phyloP scores from a whole-genome alignment of 2,113 vertebrate genomes.

The Neotragus pygmaeus region DNA sequence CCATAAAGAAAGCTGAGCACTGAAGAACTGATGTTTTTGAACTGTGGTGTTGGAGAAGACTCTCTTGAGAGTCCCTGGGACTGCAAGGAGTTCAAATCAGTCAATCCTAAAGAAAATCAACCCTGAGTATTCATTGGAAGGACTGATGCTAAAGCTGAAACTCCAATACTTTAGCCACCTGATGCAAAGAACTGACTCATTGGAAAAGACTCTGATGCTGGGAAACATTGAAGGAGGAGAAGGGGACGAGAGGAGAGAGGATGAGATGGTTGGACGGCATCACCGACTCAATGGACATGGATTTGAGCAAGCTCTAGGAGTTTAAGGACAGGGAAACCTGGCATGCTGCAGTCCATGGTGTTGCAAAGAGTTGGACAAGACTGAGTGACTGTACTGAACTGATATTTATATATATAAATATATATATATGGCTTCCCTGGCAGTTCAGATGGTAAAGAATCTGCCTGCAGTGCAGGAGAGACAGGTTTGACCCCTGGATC shows the following conservation, averaged over 20 bases:
- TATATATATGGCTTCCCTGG: neutral
- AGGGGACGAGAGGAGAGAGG: neutral
- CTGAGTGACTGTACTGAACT: neutral
- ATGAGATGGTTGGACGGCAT: neutral
- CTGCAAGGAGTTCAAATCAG: neutral
- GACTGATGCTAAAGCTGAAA: neutral
- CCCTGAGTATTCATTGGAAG: neutral
- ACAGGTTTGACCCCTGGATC: neutral
- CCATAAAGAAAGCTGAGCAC: neutral
- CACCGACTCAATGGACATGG: fast-evolving
- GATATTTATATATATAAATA: no score
- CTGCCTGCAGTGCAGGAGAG: neutral
- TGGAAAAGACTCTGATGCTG: neutral
- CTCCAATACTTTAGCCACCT: neutral
- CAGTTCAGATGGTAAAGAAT: neutral
- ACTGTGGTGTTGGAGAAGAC: neutral
- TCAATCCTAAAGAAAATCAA: neutral
- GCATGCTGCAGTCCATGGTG: neutral
- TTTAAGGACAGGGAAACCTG: neutral
- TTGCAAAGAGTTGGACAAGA: neutral
- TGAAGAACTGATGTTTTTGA: neutral
- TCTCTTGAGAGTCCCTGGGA: neutral
- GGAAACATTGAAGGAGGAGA: neutral
- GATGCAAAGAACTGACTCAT: neutral
- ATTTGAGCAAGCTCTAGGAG: neutral